Base-by-base conservation (phyloP, 2,797 vertebrate genomes). In the Diceros bicornis region DNA sequence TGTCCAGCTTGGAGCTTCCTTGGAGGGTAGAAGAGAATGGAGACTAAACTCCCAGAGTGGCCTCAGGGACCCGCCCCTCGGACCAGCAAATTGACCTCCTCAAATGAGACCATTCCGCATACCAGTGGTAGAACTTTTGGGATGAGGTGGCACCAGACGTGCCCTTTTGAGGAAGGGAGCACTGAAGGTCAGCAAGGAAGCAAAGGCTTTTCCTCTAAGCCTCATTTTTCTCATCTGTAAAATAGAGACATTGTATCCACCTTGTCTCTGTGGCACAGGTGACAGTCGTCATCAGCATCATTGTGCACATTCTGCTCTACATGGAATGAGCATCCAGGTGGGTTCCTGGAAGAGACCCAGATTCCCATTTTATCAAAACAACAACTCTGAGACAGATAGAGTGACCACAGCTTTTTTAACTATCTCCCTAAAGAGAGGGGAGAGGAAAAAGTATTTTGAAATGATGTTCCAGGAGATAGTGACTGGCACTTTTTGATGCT, bases 311-410 rank as follows among this genome's bases (percentile, higher is more conserved):
- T 68, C 47, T 37, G 37, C 29, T 4, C 50, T 2, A 3, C 20
- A 8, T 1, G 0, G 4, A 17, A 2, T 0, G 0, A 61, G 59
- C 14, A n/a, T 8, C 62, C n/a, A 9, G 23, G 37, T 1, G 74
- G 34, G 9, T 57, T 71, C 55, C 62, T 0, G 0, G 61, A 62
- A 52, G 17, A n/a, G 47, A 29, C 29, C 71, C 37, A 25, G 57
- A 34, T 18, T 41, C 47, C 32, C 64, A 27, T 27, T 29, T 44
- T 10, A 4, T 78, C 64, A 44, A 66, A 17, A n/a, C 72, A 29
- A 27, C 34, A 1, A 2, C 34, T 47, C 64, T 41, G 75, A 37
- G 44, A 9, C 18, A 4, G 29, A 27, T 0, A 41, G 20, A 29
- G 27, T 25, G 61, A 20, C 50, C 27, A n/a, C 11, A 1, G 6